Evolutionary conservation across 1,140 invertebrate genomes (phyloP).

Genomic region (Schmidtea mediterranea): DNA sequence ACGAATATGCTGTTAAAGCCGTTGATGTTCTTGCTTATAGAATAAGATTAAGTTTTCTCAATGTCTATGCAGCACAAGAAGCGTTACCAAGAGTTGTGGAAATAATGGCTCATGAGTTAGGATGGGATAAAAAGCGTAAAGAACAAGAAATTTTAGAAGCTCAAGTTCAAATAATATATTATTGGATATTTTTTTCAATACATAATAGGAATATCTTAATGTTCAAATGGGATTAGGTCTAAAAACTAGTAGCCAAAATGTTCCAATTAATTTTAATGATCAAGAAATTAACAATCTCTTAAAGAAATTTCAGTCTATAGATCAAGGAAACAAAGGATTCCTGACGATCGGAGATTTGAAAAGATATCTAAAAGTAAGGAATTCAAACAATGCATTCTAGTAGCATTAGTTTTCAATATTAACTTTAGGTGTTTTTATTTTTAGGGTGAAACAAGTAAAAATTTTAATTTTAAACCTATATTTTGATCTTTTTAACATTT

Average conservation of each 20-base stretch:
- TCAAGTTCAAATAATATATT: background rate
- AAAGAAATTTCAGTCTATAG: background rate
- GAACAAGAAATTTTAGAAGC: conserved; percentile 26
- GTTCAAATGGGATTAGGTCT: no score
- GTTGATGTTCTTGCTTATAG: conserved; percentile 82
- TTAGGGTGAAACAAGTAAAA: no score
- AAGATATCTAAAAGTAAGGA: background rate
- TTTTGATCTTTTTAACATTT: no score
- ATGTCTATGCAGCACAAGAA: conserved; percentile 73
- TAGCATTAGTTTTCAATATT: no score
- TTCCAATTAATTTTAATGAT: background rate
- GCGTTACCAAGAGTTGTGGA: conserved; percentile 63
- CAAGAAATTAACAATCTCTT: background rate
- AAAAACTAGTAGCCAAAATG: no score
- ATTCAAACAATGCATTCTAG: no score
- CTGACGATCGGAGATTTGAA: background rate
- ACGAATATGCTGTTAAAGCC: conserved; percentile 50
- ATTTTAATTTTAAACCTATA: no score
- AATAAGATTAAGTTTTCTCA: conserved; percentile 69
- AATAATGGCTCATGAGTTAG: conserved; percentile 81
- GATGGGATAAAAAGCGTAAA: conserved; percentile 50
- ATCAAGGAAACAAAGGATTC: background rate
- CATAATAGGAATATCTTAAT: background rate
- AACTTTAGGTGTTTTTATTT: no score
- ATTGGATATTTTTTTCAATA: background rate